Evolutionary conservation across 2,888 invertebrate species (phyloP).

Genomic region (Eledona agricola): DNA sequence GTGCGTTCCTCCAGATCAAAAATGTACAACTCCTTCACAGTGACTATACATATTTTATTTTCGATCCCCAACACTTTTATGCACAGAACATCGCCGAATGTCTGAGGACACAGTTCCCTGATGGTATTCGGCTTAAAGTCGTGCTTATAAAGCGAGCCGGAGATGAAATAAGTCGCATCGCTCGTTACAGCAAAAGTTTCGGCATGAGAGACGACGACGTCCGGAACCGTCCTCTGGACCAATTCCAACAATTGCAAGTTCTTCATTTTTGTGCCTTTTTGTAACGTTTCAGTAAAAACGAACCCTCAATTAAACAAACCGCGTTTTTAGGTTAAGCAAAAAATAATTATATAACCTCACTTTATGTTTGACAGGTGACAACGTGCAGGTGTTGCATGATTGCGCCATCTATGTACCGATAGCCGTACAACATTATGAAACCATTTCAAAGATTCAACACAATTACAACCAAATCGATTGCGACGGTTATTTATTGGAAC

Average conservation of each 20-base stretch:
- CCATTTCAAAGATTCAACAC: too few relatives aligned
- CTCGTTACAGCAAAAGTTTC: slow-evolving; percentile 11
- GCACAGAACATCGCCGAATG: slow-evolving; percentile 2
- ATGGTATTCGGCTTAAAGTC: neutral
- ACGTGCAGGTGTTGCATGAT: too few relatives aligned
- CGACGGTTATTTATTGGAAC: too few relatives aligned
- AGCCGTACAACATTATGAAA: too few relatives aligned
- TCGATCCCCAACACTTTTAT: slow-evolving; percentile 22
- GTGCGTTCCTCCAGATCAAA: neutral
- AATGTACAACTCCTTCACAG: neutral
- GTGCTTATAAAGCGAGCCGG: slow-evolving; percentile 8
- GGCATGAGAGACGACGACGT: neutral
- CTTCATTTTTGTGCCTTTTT: too few relatives aligned
- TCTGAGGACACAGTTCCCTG: neutral
- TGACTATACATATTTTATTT: slow-evolving; percentile 16
- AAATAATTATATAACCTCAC: too few relatives aligned
- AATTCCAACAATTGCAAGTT: slow-evolving; percentile 28
- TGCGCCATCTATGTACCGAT: too few relatives aligned
- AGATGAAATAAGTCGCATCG: slow-evolving; percentile 12
- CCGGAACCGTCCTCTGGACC: neutral
- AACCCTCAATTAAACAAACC: too few relatives aligned
- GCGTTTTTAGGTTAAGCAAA: too few relatives aligned
- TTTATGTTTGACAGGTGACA: too few relatives aligned
- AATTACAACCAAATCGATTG: too few relatives aligned
- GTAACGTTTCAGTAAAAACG: too few relatives aligned